Percentiles rank a stretch among this genome's conserved stretches.
phyloP scores from a whole-genome alignment of 1,140 invertebrate genomes.

The Drosophila ficusphila region DNA sequence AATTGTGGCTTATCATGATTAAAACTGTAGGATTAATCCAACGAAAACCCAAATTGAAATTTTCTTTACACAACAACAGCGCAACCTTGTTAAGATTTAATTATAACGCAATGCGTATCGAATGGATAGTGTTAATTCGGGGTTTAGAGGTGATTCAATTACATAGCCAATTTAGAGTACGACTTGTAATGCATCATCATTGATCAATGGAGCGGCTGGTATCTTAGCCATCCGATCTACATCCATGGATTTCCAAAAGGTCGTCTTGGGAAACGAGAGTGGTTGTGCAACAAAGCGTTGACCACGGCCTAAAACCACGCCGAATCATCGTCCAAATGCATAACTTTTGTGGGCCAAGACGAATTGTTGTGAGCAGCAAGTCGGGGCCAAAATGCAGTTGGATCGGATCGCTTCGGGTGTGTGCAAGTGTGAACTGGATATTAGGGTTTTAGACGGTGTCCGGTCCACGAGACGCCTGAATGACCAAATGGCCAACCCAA shows the following conservation, averaged over 20 bases:
- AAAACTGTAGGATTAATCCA: background rate
- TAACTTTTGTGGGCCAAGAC: constrained; percentile 62
- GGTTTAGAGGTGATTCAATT: constrained; percentile 26
- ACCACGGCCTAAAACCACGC: constrained; percentile 35
- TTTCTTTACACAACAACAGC: background rate
- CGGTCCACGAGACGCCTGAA: constrained; percentile 9
- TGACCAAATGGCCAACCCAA: too few species aligned
- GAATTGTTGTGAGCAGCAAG: constrained; percentile 33
- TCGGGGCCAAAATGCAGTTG: constrained; percentile 6
- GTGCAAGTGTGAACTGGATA: constrained; percentile 45
- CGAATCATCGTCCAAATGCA: constrained; percentile 60
- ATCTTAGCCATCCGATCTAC: constrained; percentile 19
- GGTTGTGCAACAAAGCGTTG: constrained; percentile 50
- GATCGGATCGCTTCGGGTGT: constrained; percentile 32
- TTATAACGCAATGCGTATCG: constrained; percentile 27
- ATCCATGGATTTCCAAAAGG: constrained; percentile 17
- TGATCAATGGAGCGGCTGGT: constrained; percentile 14
- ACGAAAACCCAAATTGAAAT: constrained; percentile 1
- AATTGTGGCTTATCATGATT: too few species aligned
- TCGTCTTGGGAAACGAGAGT: constrained; percentile 3
- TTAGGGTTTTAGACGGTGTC: constrained; percentile 37
- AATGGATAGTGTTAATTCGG: constrained; percentile 34
- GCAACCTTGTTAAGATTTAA: constrained; percentile 11
- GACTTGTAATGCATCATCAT: constrained; percentile 38
- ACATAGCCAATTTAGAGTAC: constrained; percentile 5